Base-by-base conservation (phyloP, 2,888 invertebrate genomes). In the Drosophila ustulata region DNA sequence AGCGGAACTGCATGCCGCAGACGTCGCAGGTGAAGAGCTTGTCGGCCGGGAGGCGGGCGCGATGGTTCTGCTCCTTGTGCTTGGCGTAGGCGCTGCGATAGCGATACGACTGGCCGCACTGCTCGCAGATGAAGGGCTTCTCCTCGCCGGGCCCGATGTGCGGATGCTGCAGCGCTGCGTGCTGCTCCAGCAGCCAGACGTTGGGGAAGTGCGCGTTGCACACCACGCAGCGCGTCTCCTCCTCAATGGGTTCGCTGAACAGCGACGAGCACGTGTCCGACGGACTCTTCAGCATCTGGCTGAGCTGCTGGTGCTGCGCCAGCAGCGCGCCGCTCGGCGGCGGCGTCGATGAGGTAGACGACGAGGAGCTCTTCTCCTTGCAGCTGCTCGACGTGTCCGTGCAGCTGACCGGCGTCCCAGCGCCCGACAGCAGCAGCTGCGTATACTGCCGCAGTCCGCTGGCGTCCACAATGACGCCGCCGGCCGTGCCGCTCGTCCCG, bases 1-100 rank as follows among this genome's bases (percentile, higher is more conserved):
- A 97, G 76, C 97, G 94, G 61, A 97, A 97, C 91, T 97, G 97
- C 97, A 97, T 97, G 68, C 97, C 97, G 92, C 97, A 97, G 3
- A 97, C 97, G 90, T 97, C 97, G 90, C 97, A 97, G 23, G 97
- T 97, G 93, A 97, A 97, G 18, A 97, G 94, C 92, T 97, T 97
- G 92, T 97, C 97, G 28, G 97, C 97, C 2, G 97, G 97, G 47
- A 97, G 93, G 18, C 97, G 94, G 3, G 97, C 97, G 23, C 97
- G 95, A 90, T 97, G 97, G 91, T 97, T 97, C 91, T 97, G 97
- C 91, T 97, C 97, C 57, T 97, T 95, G 91, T 97, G 97, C 90
- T 96, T 95, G 51, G 96, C 95, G 91, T 96, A 96, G 37, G 97
- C 97, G 43, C 97, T 97, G 67, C 97, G 94, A 92, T 97, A 97